These are phyloP conservation scores for Pogonophryne albipinna DNA, from an alignment of 2,797 vertebrate genomes.

Conservation along the genomic window DNA sequence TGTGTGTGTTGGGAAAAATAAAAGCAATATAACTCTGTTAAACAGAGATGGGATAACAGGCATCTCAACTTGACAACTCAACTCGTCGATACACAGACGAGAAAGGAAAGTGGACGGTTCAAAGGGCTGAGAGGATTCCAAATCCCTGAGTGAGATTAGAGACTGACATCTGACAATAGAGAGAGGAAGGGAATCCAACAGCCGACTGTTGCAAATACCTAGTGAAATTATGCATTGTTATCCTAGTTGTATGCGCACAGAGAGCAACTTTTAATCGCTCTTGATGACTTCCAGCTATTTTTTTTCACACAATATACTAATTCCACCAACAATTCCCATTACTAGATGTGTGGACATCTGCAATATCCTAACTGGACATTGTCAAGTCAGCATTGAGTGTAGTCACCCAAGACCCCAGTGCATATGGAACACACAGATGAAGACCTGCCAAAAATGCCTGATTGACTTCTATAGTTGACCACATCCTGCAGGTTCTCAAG, in stretches of 20 bases:
- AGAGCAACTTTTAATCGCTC: neutral
- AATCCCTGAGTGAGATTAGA: slow-evolving; percentile 20
- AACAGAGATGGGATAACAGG: slow-evolving; percentile 52
- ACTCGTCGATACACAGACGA: slow-evolving; percentile 24
- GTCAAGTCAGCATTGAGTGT: neutral
- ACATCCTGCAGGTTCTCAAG: neutral
- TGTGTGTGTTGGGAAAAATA: slow-evolving; percentile 24
- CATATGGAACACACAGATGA: neutral
- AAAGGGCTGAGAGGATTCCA: slow-evolving; percentile 1
- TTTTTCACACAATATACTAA: slow-evolving; percentile 5
- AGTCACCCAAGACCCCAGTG: neutral
- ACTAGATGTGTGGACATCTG: neutral
- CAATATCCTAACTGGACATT: neutral
- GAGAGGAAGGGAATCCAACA: neutral
- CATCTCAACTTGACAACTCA: slow-evolving; percentile 37
- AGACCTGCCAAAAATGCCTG: neutral
- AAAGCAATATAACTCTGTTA: slow-evolving; percentile 49
- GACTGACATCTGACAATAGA: slow-evolving; percentile 19
- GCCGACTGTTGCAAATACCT: neutral
- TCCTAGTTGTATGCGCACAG: neutral
- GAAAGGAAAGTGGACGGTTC: slow-evolving; percentile 12
- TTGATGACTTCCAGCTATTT: neutral
- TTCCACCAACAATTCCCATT: neutral
- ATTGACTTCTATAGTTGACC: neutral
- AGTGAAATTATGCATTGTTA: slow-evolving; percentile 3